Evolutionary conservation across 2,888 invertebrate genomes (phyloP), one percentile per base, ranked within the genome.

Genomic region (Epiperipatus broadwayi): DNA sequence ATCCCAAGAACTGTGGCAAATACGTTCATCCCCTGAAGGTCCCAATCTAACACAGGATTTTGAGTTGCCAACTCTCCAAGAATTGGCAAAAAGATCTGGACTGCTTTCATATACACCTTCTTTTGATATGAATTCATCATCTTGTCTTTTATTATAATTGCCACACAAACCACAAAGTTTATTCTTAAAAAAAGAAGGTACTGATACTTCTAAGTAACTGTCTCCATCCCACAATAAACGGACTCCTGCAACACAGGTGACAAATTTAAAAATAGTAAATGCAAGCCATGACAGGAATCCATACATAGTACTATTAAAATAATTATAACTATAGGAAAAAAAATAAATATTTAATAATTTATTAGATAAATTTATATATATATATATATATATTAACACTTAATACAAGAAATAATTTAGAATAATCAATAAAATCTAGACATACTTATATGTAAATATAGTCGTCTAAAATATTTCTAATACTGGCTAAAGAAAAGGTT

Each of bases 211-310:
- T 42, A 89, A 65, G 54, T 85, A 87, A 50, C 85, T 84, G 49
- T 78, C 78, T 2, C 89, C 87, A 53, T 87, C 85, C 91, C 91
- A 93, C 25, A 81, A 66, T 44, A 93, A 67, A 52, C 76, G 75
- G 18, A 91, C 65, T 1, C 85, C 87, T 52, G 49, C 36, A 19
- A 30, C 20, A 32, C 12, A 33, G 21, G 8, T 15, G 10, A n/a
- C 15, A 22, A 21, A 15, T 15, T 1, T 15, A 25, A n/a, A n/a
- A 5, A 19, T 12, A 28, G 3, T 7, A 12, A 25, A 32, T 10
- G 2, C 8, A 31, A 35, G 34, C 35, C 20, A 16, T 12, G 10
- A 18, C 38, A 29, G 20, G 27, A 40, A 15, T 16, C 29, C n/a
- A 18, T 18, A 38, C 8, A 15, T 7, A 28, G 20, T 10, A 8